Conservation (phyloP, 2,113 vertebrate species). For the Peucedramus taeniatus region DNA sequence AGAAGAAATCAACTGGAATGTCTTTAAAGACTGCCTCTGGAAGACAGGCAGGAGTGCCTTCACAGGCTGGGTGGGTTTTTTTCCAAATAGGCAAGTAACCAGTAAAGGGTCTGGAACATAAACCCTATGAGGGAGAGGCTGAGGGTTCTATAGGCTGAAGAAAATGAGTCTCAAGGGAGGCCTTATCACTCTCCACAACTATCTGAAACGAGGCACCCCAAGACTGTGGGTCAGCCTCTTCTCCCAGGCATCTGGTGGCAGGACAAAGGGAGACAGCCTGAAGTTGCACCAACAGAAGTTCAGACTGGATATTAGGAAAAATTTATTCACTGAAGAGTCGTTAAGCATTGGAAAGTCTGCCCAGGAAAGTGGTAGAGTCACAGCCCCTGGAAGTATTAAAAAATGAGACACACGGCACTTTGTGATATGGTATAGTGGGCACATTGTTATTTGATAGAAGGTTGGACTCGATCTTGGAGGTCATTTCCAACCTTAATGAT, state of each 20-base stretch:
- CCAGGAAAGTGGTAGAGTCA: not conserved
- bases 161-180: not conserved
- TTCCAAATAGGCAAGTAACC: not conserved
- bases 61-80: rapidly evolving
- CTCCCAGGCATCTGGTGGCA: rapidly evolving
- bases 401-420: not conserved
- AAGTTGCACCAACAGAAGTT: not conserved
- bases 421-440: not conserved
- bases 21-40: not conserved
- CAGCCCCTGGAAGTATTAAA: not conserved
- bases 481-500: not conserved
- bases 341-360: not conserved
- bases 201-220: not conserved
- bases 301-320: not conserved
- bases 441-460: not conserved
- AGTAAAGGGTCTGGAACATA: not conserved
- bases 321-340: not conserved
- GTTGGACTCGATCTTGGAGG: rapidly evolving
- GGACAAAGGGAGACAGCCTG: not conserved
- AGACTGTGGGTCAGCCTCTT: not conserved
- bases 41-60: not conserved
- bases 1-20: not conserved
- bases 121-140: not conserved
- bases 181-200: not conserved
- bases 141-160: not conserved